phyloP scores from a whole-genome alignment of 2,888 invertebrate genomes.

The Erebia palarica region DNA sequence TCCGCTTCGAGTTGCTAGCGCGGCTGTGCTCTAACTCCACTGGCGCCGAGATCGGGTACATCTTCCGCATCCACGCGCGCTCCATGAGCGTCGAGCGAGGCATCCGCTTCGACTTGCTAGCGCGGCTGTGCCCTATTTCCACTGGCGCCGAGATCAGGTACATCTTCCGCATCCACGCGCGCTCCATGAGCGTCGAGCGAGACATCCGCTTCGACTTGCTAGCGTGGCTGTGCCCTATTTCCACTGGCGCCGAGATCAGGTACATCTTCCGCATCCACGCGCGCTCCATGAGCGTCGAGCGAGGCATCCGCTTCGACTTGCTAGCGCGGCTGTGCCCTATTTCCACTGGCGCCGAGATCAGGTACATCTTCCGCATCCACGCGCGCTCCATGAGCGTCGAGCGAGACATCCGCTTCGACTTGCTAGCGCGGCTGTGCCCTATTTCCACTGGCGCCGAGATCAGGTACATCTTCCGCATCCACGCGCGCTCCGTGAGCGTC shows the following conservation, averaged over 20 bases:
- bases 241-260: constrained; percentile 96
- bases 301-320: constrained; percentile 98
- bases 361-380: constrained; percentile 99
- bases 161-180: constrained; percentile 99
- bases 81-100: constrained; percentile 99
- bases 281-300: constrained; percentile 98
- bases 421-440: constrained; percentile 97
- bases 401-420: constrained; percentile 97
- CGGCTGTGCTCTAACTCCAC: constrained; percentile 99
- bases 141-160: constrained; percentile 98
- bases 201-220: constrained; percentile 98
- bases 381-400: constrained; percentile 99
- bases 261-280: constrained; percentile 99
- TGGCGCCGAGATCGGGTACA: constrained; percentile 96
- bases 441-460: constrained; percentile 98
- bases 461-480: constrained; percentile 99
- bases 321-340: constrained; percentile 98
- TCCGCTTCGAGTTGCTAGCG: constrained; percentile 97
- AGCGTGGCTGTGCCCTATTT: constrained; percentile 98
- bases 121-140: constrained; percentile 98
- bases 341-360: constrained; percentile 97
- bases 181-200: constrained; percentile 99
- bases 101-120: constrained; percentile 97
- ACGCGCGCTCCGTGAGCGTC: constrained; percentile 99
- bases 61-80: constrained; percentile 98